A percentile compares a stretch with the other conserved stretches of the same genome.
phyloP scores from a whole-genome alignment of 2,888 invertebrate genomes.

The Tetragnatha montana region DNA sequence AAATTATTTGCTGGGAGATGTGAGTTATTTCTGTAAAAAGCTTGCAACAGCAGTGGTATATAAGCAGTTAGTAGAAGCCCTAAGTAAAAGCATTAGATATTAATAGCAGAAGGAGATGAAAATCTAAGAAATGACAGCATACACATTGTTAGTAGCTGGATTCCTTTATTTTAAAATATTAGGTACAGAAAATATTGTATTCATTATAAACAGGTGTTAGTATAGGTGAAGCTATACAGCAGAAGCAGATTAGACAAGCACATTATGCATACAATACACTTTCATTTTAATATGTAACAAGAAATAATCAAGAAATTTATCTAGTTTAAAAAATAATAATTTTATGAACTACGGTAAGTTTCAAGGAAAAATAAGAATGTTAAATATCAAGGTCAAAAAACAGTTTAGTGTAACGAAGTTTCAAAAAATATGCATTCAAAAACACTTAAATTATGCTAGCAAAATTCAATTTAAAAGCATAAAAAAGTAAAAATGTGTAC shows the following conservation, averaged over 20 bases:
- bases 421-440: too few relatives aligned
- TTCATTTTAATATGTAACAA: not conserved
- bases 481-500: too few relatives aligned
- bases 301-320: not conserved
- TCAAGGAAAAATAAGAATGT: too few relatives aligned
- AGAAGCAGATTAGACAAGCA: constrained; percentile 31
- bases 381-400: too few relatives aligned
- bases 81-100: constrained; percentile 34
- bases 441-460: too few relatives aligned
- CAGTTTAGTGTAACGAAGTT: too few relatives aligned
- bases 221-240: constrained; percentile 46
- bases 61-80: not conserved
- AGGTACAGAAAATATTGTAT: constrained; percentile 69
- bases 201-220: constrained; percentile 52
- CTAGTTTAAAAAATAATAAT: too few relatives aligned
- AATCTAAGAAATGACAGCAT: constrained; percentile 63
- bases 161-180: constrained; percentile 68
- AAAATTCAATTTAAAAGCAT: too few relatives aligned
- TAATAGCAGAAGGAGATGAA: constrained; percentile 45
- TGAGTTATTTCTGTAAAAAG: not conserved
- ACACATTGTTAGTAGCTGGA: constrained; percentile 60
- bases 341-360: too few relatives aligned
- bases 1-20: too few relatives aligned
- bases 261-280: constrained; percentile 13
- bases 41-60: not conserved